These are phyloP conservation scores for Drosophila setosimentum DNA, from an alignment of 2,888 invertebrate genomes.

Conservation along the genomic window DNA sequence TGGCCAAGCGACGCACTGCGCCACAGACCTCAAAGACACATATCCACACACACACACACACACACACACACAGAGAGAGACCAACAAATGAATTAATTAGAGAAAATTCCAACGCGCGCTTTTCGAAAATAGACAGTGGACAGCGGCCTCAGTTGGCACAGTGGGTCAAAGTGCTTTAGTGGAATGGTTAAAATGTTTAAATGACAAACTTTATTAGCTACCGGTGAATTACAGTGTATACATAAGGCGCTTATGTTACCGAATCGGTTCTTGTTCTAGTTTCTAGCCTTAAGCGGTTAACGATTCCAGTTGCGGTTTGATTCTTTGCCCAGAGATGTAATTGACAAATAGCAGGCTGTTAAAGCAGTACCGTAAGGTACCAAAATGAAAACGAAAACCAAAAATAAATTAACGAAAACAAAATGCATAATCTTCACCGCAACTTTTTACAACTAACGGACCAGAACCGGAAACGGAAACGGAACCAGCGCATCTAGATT, in stretches of 20 bases:
- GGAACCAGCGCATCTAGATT: background rate
- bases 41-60: conserved; percentile 35
- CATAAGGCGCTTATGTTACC: too few relatives aligned
- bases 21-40: conserved; percentile 37
- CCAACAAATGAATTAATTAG: conserved; percentile 71
- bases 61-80: conserved; percentile 34
- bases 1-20: conserved; percentile 37
- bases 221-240: background rate
- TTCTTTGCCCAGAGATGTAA: too few relatives aligned
- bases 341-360: too few relatives aligned
- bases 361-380: too few relatives aligned
- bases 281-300: too few relatives aligned
- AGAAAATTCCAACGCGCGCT: conserved; percentile 69
- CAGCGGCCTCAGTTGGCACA: conserved; percentile 26
- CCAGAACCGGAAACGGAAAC: background rate
- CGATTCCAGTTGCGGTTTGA: too few relatives aligned
- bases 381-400: too few relatives aligned
- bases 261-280: too few relatives aligned
- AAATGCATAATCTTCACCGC: too few relatives aligned
- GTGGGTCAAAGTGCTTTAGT: conserved; percentile 8
- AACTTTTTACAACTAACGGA: background rate
- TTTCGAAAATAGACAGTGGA: conserved; percentile 40
- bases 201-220: background rate
- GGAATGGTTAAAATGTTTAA: background rate
- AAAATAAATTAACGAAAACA: too few relatives aligned